Evolutionary conservation across 2,888 invertebrate genomes (phyloP).

Genomic region (Calameuta pallipes): DNA sequence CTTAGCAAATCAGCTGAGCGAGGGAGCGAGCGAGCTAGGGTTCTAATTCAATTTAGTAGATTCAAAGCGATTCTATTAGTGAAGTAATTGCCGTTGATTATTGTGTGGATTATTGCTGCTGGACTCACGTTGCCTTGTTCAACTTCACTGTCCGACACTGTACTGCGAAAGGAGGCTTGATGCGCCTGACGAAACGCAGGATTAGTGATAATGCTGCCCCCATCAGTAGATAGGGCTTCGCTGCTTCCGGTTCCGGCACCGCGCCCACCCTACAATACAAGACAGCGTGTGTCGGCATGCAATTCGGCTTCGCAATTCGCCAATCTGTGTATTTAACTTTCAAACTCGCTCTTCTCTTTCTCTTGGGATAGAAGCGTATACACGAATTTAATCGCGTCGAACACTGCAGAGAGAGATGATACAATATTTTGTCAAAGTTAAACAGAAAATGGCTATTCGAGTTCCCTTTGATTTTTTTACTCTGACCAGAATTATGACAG

Average conservation of each 20-base stretch:
- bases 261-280: slow-evolving; percentile 50
- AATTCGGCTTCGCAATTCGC: background rate
- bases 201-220: slow-evolving; percentile 85
- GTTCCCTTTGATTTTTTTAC: background rate
- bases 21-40: background rate
- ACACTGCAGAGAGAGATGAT: background rate
- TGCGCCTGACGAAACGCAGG: slow-evolving; percentile 80
- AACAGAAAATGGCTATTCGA: background rate
- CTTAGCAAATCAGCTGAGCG: background rate
- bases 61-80: background rate
- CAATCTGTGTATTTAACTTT: background rate
- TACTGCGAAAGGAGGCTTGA: slow-evolving; percentile 84
- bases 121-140: slow-evolving; percentile 87
- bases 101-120: background rate
- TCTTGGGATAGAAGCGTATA: background rate
- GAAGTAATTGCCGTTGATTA: background rate
- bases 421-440: background rate
- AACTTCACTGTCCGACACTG: slow-evolving; percentile 94
- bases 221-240: slow-evolving; percentile 70
- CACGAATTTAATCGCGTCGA: background rate
- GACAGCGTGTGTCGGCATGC: slow-evolving; percentile 1
- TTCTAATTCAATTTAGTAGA: background rate
- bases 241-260: slow-evolving; percentile 51
- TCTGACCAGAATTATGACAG: background rate
- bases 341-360: background rate